A percentile compares a stretch with the other conserved stretches of the same genome.
phyloP scores from a whole-genome alignment of 2,888 invertebrate genomes.

The Phengaris arion region DNA sequence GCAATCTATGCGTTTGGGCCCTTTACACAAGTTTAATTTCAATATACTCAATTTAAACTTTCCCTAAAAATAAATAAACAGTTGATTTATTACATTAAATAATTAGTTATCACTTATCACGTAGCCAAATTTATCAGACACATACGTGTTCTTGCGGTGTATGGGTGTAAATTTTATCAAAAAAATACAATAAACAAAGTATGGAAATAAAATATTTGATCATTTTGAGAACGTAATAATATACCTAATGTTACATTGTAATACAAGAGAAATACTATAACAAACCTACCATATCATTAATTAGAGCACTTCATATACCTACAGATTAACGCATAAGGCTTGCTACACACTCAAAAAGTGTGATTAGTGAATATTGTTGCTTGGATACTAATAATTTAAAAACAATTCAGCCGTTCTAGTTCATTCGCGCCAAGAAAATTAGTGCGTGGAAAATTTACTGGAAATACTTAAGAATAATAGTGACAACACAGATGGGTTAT shows the following conservation, averaged over 20 bases:
- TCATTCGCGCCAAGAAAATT: no score
- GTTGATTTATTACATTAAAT: neutral
- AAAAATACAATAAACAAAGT: neutral
- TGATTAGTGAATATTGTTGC: no score
- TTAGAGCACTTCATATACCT: neutral
- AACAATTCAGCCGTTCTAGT: no score
- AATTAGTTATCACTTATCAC: neutral
- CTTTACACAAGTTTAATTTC: constrained; percentile 39
- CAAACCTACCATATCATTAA: neutral
- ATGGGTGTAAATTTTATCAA: constrained; percentile 16
- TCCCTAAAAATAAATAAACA: constrained; percentile 35
- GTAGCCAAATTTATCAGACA: neutral
- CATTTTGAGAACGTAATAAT: neutral
- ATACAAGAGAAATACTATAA: neutral
- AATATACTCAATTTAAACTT: constrained; percentile 36
- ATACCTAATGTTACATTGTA: neutral
- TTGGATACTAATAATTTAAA: no score
- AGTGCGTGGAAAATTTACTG: no score
- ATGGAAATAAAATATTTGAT: constrained; percentile 20
- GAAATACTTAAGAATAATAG: no score
- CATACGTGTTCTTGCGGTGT: constrained; percentile 11
- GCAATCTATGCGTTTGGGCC: constrained; percentile 41
- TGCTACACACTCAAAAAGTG: neutral
- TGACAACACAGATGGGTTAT: no score
- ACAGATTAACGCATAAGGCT: neutral